A percentile compares a stretch with the other conserved stretches of the same genome.
phyloP scores from a whole-genome alignment of 2,888 invertebrate species.

The Eremobia ochroleuca region DNA sequence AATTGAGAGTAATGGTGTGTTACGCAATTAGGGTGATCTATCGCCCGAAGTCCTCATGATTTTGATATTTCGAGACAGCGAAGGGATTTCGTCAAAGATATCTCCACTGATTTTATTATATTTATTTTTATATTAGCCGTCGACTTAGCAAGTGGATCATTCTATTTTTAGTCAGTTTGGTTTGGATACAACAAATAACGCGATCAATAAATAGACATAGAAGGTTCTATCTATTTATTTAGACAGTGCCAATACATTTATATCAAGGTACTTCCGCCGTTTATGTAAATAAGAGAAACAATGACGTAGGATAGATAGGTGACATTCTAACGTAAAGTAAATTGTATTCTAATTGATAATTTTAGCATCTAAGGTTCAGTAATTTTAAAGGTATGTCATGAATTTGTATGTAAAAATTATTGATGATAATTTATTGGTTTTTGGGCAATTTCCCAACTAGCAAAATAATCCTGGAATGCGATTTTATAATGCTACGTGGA shows the following conservation, averaged over 20 bases:
- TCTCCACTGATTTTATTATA: not conserved
- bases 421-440: too few relatives aligned
- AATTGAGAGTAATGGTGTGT: too few relatives aligned
- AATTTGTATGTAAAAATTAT: not conserved
- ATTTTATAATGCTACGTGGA: too few relatives aligned
- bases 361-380: slow-evolving; percentile 36
- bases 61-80: not conserved
- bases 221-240: slow-evolving; percentile 30
- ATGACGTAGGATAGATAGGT: slow-evolving; percentile 5
- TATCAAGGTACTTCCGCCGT: slow-evolving; percentile 38
- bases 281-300: slow-evolving; percentile 44
- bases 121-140: too few relatives aligned
- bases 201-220: not conserved
- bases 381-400: not conserved
- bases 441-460: too few relatives aligned
- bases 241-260: slow-evolving; percentile 14
- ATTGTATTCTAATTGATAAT: slow-evolving; percentile 25
- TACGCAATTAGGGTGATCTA: too few relatives aligned
- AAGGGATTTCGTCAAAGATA: not conserved
- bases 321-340: slow-evolving; percentile 27
- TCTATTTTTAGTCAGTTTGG: not conserved
- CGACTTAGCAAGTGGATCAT: too few relatives aligned
- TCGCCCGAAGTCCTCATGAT: too few relatives aligned
- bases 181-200: not conserved
- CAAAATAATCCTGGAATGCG: too few relatives aligned